Base-by-base conservation (phyloP, 2,797 vertebrate genomes). In the Lithobates sylvaticus region DNA sequence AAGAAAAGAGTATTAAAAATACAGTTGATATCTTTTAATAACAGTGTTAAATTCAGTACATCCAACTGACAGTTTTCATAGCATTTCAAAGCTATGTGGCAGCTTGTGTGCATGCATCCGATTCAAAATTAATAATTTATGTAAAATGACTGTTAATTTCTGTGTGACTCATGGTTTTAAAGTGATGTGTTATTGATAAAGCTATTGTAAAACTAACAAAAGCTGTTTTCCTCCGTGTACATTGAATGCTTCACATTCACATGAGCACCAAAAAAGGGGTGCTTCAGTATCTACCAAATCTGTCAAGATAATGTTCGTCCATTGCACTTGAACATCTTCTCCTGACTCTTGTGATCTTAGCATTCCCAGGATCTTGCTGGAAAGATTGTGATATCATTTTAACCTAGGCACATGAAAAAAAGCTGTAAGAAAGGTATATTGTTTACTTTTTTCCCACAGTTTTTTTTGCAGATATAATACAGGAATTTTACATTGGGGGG, bases 21-120 rank as follows among this genome's bases (percentile, higher is more conserved):
- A 74, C 72, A 44, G 39, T 74, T 39, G n/a, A 72, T 72, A 36
- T 21, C 9, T 72, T 39, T 72, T 72, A 42, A 72, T 72, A 39
- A 42, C 32, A 72, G 3, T 61, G 21, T 54, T 61, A 21, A 61
- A 50, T 15, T 47, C 26, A 47, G 13, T 74, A 26, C 1, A 44
- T 16, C 26, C 72, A 61, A 61, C 26, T 74, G 39, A 74, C 72
- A 74, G n/a, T 12, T 74, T 74, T 44, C 72, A 47, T 44, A 15
- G 26, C 23, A 74, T 27, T 74, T 44, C 42, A 27, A n/a, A 26
- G 42, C 42, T 15, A 26, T 74, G 42, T 74, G 42, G 23, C 39
- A 74, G n/a, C n/a, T 67, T 67, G n/a, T 74, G n/a, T 26, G 26
- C 44, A 15, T 18, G 23, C 23, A 73, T n/a, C 23, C 71, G 3